These are phyloP conservation scores for Hetaerina americana DNA, from an alignment of 1,140 invertebrate species.

Conservation along the genomic window DNA sequence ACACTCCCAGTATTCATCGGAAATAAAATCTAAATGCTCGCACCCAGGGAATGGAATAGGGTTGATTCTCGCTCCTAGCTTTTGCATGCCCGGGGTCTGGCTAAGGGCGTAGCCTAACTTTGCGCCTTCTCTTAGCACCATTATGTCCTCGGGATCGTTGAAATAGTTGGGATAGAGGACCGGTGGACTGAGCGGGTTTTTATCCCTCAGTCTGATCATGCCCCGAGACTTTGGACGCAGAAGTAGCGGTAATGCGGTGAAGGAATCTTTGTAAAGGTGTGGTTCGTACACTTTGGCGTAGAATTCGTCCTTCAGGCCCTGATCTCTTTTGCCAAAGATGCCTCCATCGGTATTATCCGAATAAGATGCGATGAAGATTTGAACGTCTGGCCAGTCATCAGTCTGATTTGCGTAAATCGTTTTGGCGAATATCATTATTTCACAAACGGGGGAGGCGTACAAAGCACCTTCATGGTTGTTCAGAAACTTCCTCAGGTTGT, in stretches of 20 bases:
- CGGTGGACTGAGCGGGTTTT: slow-evolving; percentile 44
- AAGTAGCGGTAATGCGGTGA: not conserved
- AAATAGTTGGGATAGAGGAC: slow-evolving; percentile 53
- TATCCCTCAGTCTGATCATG: slow-evolving; percentile 36
- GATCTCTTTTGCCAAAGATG: not conserved
- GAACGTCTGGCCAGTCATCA: not conserved
- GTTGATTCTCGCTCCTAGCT: slow-evolving; percentile 25
- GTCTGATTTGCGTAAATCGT: not conserved
- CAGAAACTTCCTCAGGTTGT: not conserved
- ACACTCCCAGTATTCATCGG: slow-evolving; percentile 10
- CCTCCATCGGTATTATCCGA: not conserved
- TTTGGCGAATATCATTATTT: not conserved
- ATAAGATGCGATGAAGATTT: not conserved
- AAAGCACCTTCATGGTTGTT: slow-evolving; percentile 60
- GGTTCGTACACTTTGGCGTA: slow-evolving; percentile 50
- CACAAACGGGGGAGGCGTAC: slow-evolving; percentile 64
- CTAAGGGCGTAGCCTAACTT: slow-evolving; percentile 9
- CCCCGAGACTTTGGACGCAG: slow-evolving; percentile 25
- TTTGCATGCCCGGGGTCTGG: slow-evolving; percentile 42
- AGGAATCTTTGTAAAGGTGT: not conserved
- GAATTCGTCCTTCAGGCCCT: not conserved
- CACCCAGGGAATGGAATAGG: slow-evolving; percentile 20
- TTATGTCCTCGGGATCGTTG: slow-evolving; percentile 22
- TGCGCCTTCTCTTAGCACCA: slow-evolving; percentile 24
- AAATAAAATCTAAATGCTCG: not conserved